Evolutionary conservation across 92 coral and sea anemone genomes (phyloP).

Genomic region (Umimayanthus chanpuru): DNA sequence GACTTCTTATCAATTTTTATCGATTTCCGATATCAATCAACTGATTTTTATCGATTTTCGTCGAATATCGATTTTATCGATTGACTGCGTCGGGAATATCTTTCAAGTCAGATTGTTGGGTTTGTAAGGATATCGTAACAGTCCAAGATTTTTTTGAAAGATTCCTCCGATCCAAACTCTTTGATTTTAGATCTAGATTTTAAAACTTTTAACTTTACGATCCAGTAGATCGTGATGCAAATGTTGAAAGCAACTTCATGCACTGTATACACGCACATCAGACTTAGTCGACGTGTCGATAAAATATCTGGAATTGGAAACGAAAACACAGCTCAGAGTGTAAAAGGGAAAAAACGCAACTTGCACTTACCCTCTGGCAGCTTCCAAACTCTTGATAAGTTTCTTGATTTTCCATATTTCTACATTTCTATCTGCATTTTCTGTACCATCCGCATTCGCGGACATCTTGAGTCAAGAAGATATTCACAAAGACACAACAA

Average conservation of each 20-base stretch:
- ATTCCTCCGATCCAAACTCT: neutral
- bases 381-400: slow-evolving; percentile 95
- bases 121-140: too few species aligned
- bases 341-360: neutral
- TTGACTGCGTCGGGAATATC: too few species aligned
- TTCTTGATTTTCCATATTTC: slow-evolving; percentile 99
- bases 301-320: neutral
- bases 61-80: too few species aligned
- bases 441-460: slow-evolving; percentile 74
- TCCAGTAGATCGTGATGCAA: too few species aligned
- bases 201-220: too few species aligned
- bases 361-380: slow-evolving; percentile 92
- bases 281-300: neutral
- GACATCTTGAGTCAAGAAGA: neutral
- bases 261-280: neutral
- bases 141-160: neutral
- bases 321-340: neutral
- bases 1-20: too few species aligned
- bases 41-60: too few species aligned
- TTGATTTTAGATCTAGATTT: too few species aligned
- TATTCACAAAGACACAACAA: neutral
- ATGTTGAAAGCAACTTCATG: too few species aligned
- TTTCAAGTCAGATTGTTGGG: too few species aligned
- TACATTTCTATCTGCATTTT: slow-evolving; percentile 97
- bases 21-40: too few species aligned